Evolutionary conservation across 1,140 invertebrate species (phyloP).

Genomic region (Pseudomyrmex sp.): DNA sequence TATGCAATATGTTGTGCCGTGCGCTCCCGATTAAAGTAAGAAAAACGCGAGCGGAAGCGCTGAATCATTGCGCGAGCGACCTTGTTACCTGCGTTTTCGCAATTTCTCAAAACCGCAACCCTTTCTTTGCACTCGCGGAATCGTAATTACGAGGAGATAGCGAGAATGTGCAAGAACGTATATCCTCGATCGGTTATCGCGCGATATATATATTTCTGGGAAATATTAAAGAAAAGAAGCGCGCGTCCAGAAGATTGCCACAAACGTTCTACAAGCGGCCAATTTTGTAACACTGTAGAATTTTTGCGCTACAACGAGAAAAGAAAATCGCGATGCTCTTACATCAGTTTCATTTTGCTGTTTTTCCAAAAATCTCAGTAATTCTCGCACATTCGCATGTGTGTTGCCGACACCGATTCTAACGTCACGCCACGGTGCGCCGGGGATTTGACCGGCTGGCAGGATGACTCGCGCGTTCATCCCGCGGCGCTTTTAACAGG

Average conservation of each 20-base stretch:
- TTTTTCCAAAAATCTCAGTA: slow-evolving; percentile 24
- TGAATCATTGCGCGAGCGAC: slow-evolving; percentile 25
- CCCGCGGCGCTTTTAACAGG: slow-evolving; percentile 30
- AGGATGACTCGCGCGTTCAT: slow-evolving; percentile 19
- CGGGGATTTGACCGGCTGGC: slow-evolving; percentile 8
- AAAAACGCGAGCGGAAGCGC: slow-evolving; percentile 42
- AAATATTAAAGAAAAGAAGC: background rate
- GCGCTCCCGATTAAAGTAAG: slow-evolving; percentile 2
- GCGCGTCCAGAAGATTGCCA: background rate
- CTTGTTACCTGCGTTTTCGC: slow-evolving; percentile 35
- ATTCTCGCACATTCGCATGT: slow-evolving; percentile 6
- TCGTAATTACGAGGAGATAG: slow-evolving; percentile 29
- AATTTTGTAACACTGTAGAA: too few species aligned
- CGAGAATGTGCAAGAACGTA: slow-evolving; percentile 6
- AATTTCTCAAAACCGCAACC: slow-evolving; percentile 30
- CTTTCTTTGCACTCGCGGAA: background rate
- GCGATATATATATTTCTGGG: background rate
- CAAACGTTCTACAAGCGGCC: background rate
- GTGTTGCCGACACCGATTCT: slow-evolving; percentile 8
- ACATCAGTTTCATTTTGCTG: background rate
- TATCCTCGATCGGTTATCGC: background rate
- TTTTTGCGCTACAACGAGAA: background rate
- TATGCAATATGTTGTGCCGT: background rate
- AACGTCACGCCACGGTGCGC: slow-evolving; percentile 20
- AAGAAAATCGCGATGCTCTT: background rate